Percentiles rank a stretch among this genome's conserved stretches.
Conservation (phyloP, 1,140 invertebrate species). For the Neodiprion virginianus region DNA sequence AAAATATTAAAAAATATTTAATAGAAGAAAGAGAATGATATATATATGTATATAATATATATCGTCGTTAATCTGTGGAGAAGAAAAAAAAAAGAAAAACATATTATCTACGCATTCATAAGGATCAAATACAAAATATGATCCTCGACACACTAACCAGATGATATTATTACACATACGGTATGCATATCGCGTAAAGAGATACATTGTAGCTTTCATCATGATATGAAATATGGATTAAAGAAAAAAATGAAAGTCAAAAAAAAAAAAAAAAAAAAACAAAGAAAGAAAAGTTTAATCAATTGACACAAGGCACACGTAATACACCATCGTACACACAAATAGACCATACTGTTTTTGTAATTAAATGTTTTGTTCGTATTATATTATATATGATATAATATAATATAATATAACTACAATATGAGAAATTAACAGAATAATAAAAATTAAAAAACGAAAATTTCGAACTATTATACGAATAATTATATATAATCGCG, state of each 20-base stretch:
- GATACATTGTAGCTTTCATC: conserved; percentile 42
- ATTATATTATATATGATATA: conserved; percentile 54
- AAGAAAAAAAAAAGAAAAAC: not conserved
- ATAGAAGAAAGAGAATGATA: no score
- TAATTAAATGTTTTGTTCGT: conserved; percentile 58
- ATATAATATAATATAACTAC: conserved; percentile 28
- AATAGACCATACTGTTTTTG: conserved; percentile 45
- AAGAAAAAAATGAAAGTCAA: no score
- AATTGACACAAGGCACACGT: conserved; percentile 14
- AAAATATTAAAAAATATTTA: no score
- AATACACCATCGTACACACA: conserved; percentile 22
- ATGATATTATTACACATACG: conserved; percentile 30
- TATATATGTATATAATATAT: no score
- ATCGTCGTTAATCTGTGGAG: not conserved
- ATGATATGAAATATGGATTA: conserved; percentile 19
- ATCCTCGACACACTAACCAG: conserved; percentile 35
- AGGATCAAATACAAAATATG: not conserved
- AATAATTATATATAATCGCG: conserved; percentile 1
- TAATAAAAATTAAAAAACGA: conserved; percentile 39
- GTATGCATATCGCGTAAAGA: conserved; percentile 40
- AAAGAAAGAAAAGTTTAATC: no score
- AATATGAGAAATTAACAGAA: conserved; percentile 50
- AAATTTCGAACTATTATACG: conserved; percentile 33
- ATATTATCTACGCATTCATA: not conserved
- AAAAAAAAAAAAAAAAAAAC: no score